Evolutionary conservation across 1,140 invertebrate species (phyloP).

Genomic region (Drosophila melanogaster): DNA sequence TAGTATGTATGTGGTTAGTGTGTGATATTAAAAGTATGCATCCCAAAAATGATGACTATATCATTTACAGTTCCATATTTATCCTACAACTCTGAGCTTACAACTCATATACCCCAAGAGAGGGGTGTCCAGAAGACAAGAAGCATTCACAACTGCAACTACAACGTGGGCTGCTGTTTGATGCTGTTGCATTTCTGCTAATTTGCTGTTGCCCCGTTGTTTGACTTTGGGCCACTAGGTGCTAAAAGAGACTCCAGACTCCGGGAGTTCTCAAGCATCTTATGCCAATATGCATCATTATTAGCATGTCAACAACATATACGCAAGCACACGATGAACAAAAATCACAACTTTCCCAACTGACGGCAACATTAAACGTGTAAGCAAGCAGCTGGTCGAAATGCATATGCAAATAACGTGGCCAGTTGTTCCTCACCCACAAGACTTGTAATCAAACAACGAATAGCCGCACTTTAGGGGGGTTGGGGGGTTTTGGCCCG

Average conservation of each 20-base stretch:
- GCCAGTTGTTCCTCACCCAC: constrained; percentile 33
- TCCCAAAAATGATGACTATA: not conserved
- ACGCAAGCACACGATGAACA: constrained; percentile 27
- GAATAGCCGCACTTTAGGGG: constrained; percentile 37
- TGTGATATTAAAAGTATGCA: not conserved
- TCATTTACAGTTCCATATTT: not conserved
- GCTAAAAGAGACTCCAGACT: constrained; percentile 62
- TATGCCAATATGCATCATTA: constrained; percentile 75
- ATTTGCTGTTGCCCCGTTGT: constrained; percentile 59
- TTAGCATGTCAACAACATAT: constrained; percentile 72
- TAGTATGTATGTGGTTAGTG: too few species aligned
- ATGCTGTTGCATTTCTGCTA: constrained; percentile 57
- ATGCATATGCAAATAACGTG: constrained; percentile 65
- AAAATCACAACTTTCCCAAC: constrained; percentile 78
- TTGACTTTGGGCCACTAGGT: constrained; percentile 62
- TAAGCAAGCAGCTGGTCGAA: constrained; percentile 50
- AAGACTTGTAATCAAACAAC: constrained; percentile 74
- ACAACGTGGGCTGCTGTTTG: constrained; percentile 25
- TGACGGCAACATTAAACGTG: constrained; percentile 67
- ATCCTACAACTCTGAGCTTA: not conserved
- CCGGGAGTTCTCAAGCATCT: constrained; percentile 58
- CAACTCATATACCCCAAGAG: not conserved
- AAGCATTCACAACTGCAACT: constrained; percentile 44
- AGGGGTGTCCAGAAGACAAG: constrained; percentile 7
- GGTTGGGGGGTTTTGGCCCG: constrained; percentile 20